Conservation (phyloP, 2,888 invertebrate species). For the Drosophila falleni region DNA sequence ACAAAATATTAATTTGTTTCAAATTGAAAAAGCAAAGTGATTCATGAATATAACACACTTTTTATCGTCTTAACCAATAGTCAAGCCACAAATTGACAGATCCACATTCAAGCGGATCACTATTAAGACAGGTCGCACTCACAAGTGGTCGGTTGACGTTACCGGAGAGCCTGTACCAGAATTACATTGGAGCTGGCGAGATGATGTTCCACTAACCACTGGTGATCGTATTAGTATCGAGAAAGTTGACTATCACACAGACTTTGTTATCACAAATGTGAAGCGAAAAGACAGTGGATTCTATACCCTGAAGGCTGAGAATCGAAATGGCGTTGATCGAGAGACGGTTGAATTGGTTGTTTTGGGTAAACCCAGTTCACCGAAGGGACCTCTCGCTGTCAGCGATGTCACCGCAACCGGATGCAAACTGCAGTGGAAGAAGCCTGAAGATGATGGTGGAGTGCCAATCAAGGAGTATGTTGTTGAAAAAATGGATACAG, state of each 20-base stretch:
- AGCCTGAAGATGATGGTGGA: conserved; percentile 98
- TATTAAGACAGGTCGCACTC: conserved; percentile 88
- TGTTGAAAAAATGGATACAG: conserved; percentile 97
- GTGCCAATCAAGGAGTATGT: conserved; percentile 96
- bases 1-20: not conserved
- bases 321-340: conserved; percentile 93
- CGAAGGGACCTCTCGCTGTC: conserved; percentile 95
- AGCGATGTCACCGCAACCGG: conserved; percentile 96
- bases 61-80: conserved; percentile 89
- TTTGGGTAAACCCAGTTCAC: conserved; percentile 91
- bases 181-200: conserved; percentile 90
- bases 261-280: conserved; percentile 88
- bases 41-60: conserved; percentile 1
- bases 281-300: conserved; percentile 93
- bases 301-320: conserved; percentile 95
- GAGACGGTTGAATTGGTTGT: conserved; percentile 92
- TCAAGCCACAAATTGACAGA: conserved; percentile 97
- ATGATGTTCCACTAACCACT: conserved; percentile 89
- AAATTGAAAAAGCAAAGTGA: conserved; percentile 7
- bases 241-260: conserved; percentile 95
- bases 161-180: conserved; percentile 97
- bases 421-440: conserved; percentile 96
- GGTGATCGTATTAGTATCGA: conserved; percentile 90
- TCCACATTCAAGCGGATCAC: conserved; percentile 93
- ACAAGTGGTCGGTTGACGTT: conserved; percentile 92